Evolutionary conservation across 1,140 invertebrate genomes (phyloP).

Genomic region (Brachionus plicatilis): DNA sequence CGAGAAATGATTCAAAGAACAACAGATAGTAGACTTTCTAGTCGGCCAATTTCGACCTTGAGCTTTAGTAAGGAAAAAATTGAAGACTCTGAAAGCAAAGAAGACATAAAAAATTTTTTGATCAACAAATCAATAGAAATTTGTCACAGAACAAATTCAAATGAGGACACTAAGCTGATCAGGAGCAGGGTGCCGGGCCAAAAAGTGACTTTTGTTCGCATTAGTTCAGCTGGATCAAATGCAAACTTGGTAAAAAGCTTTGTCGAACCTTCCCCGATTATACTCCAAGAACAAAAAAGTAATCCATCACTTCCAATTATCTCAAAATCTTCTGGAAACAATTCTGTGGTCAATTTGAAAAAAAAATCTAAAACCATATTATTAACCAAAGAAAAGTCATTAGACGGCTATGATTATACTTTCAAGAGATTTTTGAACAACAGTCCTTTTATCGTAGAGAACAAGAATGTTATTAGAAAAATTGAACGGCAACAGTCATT

Average conservation of each 20-base stretch:
- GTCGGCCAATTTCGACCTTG: background rate
- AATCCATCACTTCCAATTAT: background rate
- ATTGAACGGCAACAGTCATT: background rate
- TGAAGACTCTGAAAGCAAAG: background rate
- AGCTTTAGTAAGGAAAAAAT: background rate
- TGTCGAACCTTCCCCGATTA: background rate
- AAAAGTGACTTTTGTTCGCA: background rate
- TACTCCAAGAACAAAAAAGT: background rate
- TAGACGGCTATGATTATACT: background rate
- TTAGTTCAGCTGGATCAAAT: background rate
- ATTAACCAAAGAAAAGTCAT: background rate
- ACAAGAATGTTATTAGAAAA: background rate
- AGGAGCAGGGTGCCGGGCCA: background rate
- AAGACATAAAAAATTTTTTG: background rate
- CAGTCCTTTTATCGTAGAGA: background rate
- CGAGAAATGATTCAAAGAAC: constrained; percentile 2
- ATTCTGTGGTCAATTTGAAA: background rate
- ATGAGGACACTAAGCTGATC: background rate
- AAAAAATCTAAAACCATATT: background rate
- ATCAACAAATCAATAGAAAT: background rate
- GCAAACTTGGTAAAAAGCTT: background rate
- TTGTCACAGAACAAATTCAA: background rate
- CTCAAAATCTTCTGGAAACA: background rate
- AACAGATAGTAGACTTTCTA: background rate
- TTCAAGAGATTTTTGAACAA: constrained; percentile 3